phyloP scores from a whole-genome alignment of 1,140 invertebrate species.

The Dendroctonus valens region DNA sequence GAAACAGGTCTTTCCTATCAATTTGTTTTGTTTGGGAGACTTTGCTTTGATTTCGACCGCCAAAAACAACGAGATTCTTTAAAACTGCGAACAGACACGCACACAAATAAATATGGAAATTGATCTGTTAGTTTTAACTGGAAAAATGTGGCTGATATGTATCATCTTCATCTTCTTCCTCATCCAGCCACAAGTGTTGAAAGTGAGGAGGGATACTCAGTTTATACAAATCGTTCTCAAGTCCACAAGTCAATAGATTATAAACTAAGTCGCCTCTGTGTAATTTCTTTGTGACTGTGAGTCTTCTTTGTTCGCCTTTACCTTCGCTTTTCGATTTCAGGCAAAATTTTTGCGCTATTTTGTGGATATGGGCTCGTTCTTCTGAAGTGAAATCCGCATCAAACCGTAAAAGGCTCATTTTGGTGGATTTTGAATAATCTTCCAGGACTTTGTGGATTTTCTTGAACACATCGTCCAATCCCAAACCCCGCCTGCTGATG shows the following conservation, averaged over 20 bases:
- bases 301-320: constrained; percentile 31
- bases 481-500: constrained; percentile 33
- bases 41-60: too few species aligned
- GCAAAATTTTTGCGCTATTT: constrained; percentile 33
- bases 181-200: constrained; percentile 24
- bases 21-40: too few species aligned
- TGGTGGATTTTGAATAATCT: constrained; percentile 34
- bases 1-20: too few species aligned
- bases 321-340: constrained; percentile 40
- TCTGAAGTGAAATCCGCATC: constrained; percentile 36
- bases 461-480: constrained; percentile 31
- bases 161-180: constrained; percentile 12
- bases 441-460: constrained; percentile 35
- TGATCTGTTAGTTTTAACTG: background rate
- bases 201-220: constrained; percentile 34
- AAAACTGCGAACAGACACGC: too few species aligned
- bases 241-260: constrained; percentile 27
- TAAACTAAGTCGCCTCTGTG: constrained; percentile 32
- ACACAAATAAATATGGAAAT: too few species aligned
- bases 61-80: too few species aligned
- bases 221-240: constrained; percentile 34
- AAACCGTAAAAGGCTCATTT: constrained; percentile 34
- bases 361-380: constrained; percentile 37
- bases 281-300: constrained; percentile 37
- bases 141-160: constrained; percentile 5